phyloP scores from a whole-genome alignment of 2,797 vertebrate genomes.

The Myoxocephalus aenaeus region DNA sequence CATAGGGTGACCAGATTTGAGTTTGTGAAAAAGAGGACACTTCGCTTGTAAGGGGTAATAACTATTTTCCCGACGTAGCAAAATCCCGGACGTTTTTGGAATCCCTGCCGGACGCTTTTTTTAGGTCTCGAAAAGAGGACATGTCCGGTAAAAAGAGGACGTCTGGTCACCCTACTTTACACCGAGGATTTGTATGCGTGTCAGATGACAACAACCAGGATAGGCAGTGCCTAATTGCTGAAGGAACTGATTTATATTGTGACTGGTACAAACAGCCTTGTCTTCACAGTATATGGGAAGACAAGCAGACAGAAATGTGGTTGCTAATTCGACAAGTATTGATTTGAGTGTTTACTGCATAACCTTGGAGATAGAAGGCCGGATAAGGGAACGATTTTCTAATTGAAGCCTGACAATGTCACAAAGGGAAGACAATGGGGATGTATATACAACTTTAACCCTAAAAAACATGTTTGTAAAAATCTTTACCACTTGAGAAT shows the following conservation, averaged over 20 bases:
- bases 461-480: too few relatives aligned
- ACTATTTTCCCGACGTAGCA: too few relatives aligned
- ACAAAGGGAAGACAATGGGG: constrained; percentile 17
- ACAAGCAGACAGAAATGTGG: constrained; percentile 25
- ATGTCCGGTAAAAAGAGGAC: too few relatives aligned
- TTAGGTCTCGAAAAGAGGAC: too few relatives aligned
- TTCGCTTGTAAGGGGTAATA: too few relatives aligned
- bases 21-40: too few relatives aligned
- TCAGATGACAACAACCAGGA: constrained; percentile 25
- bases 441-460: constrained; percentile 26
- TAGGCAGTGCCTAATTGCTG: not conserved
- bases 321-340: constrained; percentile 62
- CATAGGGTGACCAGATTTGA: too few relatives aligned
- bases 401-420: constrained; percentile 27
- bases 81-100: too few relatives aligned
- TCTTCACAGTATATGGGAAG: constrained; percentile 24
- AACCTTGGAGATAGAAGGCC: constrained; percentile 30
- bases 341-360: constrained; percentile 38
- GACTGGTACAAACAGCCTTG: not conserved
- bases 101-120: too few relatives aligned
- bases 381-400: constrained; percentile 20
- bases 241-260: constrained; percentile 30
- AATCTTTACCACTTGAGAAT: too few relatives aligned
- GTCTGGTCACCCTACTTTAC: too few relatives aligned
- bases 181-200: constrained; percentile 6